Percentiles rank a stretch among this genome's conserved stretches.
Evolutionary conservation across 2,888 invertebrate species (phyloP).

Genomic region (Leucania comma): DNA sequence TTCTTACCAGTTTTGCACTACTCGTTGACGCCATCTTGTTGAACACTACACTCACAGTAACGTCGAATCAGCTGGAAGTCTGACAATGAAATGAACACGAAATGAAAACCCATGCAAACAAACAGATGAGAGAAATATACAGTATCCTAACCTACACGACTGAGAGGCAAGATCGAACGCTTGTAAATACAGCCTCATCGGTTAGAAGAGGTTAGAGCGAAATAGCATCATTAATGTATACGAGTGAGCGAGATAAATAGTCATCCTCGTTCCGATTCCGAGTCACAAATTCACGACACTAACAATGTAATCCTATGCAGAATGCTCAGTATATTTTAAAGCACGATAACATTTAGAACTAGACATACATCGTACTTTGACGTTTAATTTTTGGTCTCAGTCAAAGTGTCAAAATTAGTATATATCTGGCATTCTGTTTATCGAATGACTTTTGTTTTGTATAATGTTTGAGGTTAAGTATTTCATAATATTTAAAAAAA

Average conservation of each 20-base stretch:
- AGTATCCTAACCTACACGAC: not conserved
- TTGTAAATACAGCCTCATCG: too few relatives aligned
- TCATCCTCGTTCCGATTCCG: slow-evolving; percentile 29
- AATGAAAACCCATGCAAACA: slow-evolving; percentile 15
- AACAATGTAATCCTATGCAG: not conserved
- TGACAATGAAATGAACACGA: not conserved
- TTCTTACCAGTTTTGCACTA: not conserved
- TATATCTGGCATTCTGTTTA: not conserved
- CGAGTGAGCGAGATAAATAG: slow-evolving; percentile 27
- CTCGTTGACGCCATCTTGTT: slow-evolving; percentile 46
- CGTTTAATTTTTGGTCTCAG: not conserved
- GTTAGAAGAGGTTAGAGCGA: not conserved
- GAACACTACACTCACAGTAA: slow-evolving; percentile 5
- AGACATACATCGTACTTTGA: slow-evolving; percentile 19
- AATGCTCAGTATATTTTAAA: not conserved
- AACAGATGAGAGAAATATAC: slow-evolving; percentile 7
- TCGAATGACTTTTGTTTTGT: not conserved
- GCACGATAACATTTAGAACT: slow-evolving; percentile 4
- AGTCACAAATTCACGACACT: not conserved
- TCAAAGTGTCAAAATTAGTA: not conserved
- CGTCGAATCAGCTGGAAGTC: not conserved
- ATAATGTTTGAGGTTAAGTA: not conserved
- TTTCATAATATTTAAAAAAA: too few relatives aligned
- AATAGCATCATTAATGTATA: not conserved
- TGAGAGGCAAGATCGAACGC: slow-evolving; percentile 3